Conservation (phyloP, 2,888 invertebrate species). For the Caenorhabditis parvicauda region DNA sequence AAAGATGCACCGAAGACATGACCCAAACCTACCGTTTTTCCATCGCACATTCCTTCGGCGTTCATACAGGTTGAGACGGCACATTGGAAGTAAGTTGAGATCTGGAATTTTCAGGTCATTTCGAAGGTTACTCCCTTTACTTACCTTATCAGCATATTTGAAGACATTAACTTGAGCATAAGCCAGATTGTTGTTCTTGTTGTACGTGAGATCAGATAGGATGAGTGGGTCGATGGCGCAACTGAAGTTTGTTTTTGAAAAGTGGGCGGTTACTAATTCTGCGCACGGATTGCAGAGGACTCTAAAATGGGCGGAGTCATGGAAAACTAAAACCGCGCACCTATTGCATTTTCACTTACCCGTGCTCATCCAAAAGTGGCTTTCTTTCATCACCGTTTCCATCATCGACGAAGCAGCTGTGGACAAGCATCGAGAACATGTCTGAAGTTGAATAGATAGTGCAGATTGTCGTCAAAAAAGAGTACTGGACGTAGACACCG, state of each 20-base stretch:
- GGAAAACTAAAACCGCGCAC: no score
- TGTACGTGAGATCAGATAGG: conserved; percentile 60
- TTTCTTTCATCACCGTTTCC: conserved; percentile 59
- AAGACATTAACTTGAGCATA: conserved; percentile 61
- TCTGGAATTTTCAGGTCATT: conserved; percentile 6
- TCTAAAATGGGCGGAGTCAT: no score
- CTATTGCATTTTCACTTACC: no score
- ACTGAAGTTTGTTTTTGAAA: conserved; percentile 22
- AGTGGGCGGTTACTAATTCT: not conserved
- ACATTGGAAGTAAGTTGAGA: conserved; percentile 62
- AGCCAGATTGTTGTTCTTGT: conserved; percentile 57
- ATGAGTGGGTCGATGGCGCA: conserved; percentile 61
- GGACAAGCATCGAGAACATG: conserved; percentile 63
- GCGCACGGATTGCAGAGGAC: no score
- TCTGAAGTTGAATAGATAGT: conserved; percentile 33
- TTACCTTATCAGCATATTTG: conserved; percentile 61
- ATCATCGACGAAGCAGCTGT: conserved; percentile 62
- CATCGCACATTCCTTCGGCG: conserved; percentile 59
- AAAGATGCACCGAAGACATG: conserved; percentile 1
- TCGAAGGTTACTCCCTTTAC: conserved; percentile 4
- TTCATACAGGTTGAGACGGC: conserved; percentile 62
- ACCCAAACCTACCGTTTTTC: conserved; percentile 50
- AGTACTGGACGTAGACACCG: no score
- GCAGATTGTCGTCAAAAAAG: no score
- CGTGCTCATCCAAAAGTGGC: conserved; percentile 60